A percentile compares a stretch with the other conserved stretches of the same genome.
Conservation (phyloP, 2,797 vertebrate species). For the Melanotaenia pygmaea region DNA sequence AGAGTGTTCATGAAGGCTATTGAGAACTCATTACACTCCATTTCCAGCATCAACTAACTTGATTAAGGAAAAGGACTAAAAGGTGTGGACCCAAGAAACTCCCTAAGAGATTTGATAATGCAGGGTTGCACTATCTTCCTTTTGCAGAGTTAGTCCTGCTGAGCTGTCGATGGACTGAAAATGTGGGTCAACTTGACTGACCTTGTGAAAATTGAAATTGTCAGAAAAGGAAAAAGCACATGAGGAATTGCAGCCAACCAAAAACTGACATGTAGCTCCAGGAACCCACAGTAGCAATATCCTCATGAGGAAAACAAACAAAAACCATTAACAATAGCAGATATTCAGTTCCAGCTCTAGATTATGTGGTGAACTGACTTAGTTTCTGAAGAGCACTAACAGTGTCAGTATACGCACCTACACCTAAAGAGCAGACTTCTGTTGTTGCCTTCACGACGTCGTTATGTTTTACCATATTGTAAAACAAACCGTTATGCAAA, state of each 20-base stretch:
- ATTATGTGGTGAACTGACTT: neutral
- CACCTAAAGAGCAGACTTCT: neutral
- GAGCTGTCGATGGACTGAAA: neutral
- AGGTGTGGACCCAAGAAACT: constrained; percentile 2
- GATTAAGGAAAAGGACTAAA: neutral
- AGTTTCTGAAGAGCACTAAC: neutral
- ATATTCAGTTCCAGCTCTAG: no score
- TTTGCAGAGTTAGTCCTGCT: neutral
- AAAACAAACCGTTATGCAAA: no score
- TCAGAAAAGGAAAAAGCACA: neutral
- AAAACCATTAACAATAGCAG: neutral
- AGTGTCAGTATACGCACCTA: no score
- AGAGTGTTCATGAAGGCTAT: neutral
- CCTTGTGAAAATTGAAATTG: neutral
- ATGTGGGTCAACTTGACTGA: neutral
- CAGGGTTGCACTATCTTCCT: neutral
- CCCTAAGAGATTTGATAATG: neutral
- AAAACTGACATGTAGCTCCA: no score
- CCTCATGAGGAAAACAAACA: neutral
- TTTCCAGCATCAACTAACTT: constrained; percentile 1
- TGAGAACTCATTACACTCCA: neutral
- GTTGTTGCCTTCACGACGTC: no score
- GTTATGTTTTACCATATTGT: no score
- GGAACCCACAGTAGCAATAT: neutral
- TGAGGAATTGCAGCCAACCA: neutral